These are phyloP conservation scores for Zygogramma bicolorata DNA, from an alignment of 2,888 invertebrate species.

Conservation along the genomic window DNA sequence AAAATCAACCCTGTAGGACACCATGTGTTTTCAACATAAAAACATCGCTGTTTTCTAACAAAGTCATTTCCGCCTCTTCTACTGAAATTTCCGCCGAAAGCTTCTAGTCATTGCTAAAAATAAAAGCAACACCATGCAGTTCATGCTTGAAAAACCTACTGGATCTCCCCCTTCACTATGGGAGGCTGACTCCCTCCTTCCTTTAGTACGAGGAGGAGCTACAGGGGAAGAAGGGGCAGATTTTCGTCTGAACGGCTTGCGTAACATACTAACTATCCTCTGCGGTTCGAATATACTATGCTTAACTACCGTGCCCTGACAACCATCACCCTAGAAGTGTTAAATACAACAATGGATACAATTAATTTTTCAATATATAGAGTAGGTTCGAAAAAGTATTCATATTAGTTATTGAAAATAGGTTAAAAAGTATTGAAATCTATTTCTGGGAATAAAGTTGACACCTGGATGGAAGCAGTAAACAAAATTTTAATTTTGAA, in stretches of 20 bases:
- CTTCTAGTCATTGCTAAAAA: background rate
- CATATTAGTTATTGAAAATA: no score
- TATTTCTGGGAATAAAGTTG: no score
- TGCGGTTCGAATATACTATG: constrained; percentile 71
- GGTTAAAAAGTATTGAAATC: no score
- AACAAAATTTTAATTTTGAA: no score
- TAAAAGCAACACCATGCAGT: background rate
- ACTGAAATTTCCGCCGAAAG: background rate
- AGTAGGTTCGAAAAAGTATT: background rate
- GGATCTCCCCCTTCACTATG: constrained; percentile 64
- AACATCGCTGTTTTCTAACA: no score
- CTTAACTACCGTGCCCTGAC: constrained; percentile 70
- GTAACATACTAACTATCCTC: constrained; percentile 74
- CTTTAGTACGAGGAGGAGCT: constrained; percentile 69
- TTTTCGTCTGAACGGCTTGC: constrained; percentile 78
- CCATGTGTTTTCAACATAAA: no score
- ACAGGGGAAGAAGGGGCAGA: constrained; percentile 76
- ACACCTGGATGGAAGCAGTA: no score
- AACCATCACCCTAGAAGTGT: constrained; percentile 67
- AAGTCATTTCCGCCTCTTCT: background rate
- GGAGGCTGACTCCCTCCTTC: constrained; percentile 63
- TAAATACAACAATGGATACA: constrained; percentile 32
- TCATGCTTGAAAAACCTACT: constrained; percentile 55
- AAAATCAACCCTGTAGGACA: no score
- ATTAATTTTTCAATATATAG: background rate